phyloP scores from a whole-genome alignment of 2,113 vertebrate species.

The Ailuropoda melanoleuca region DNA sequence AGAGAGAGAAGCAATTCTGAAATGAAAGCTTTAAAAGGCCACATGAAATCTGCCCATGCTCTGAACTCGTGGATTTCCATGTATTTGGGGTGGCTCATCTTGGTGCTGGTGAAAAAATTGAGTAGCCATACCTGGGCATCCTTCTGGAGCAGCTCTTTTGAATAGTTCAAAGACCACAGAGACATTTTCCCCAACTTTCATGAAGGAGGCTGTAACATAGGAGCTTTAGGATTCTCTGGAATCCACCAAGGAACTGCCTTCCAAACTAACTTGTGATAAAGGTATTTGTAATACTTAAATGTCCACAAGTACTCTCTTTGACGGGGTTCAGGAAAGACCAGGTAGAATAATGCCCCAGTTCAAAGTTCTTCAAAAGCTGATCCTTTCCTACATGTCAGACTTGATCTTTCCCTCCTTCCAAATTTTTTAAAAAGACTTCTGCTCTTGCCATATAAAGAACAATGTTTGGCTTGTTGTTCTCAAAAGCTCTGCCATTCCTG shows the following conservation, averaged over 20 bases:
- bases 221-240: not conserved
- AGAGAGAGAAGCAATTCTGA: not conserved
- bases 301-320: not conserved
- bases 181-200: not conserved
- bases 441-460: not conserved
- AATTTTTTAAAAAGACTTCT: not conserved
- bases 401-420: not conserved
- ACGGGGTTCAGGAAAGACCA: not conserved
- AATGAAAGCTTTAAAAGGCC: not conserved
- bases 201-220: accelerated
- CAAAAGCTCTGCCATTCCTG: not conserved
- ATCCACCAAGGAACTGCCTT: not conserved
- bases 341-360: not conserved
- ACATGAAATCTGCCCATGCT: not conserved
- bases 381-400: not conserved
- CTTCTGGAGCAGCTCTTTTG: not conserved
- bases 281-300: not conserved
- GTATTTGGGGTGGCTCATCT: not conserved
- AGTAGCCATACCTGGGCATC: not conserved
- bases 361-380: not conserved
- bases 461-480: not conserved
- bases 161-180: not conserved
- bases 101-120: too few species aligned
- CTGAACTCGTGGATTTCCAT: not conserved
- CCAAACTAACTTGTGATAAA: not conserved